A percentile compares a stretch with the other conserved stretches of the same genome.
phyloP scores from a whole-genome alignment of 2,797 vertebrate species.

The Monodelphis domestica region DNA sequence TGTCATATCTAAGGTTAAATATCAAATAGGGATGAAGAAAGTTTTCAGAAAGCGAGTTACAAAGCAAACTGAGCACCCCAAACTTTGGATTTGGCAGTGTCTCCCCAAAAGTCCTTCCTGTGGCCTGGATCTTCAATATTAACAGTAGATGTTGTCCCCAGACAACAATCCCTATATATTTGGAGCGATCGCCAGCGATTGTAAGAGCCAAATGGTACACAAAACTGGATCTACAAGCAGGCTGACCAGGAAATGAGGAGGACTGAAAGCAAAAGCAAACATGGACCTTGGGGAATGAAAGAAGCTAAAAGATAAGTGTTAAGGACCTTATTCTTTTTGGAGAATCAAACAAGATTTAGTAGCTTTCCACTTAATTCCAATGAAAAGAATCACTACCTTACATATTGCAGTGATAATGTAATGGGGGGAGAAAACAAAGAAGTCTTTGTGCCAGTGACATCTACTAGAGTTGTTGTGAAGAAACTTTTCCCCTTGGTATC shows the following conservation, averaged over 20 bases:
- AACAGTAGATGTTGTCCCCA: slow-evolving; percentile 80
- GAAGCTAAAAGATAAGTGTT: slow-evolving; percentile 87
- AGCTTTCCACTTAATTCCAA: slow-evolving; percentile 99
- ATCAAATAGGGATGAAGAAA: slow-evolving; percentile 48
- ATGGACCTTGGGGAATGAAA: slow-evolving; percentile 85
- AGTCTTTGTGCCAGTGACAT: slow-evolving; percentile 97
- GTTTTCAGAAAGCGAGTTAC: slow-evolving; percentile 51
- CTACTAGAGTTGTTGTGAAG: slow-evolving; percentile 98
- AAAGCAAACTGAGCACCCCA: slow-evolving; percentile 23
- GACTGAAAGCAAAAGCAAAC: slow-evolving; percentile 86
- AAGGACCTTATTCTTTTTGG: slow-evolving; percentile 92
- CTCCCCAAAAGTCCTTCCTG: slow-evolving; percentile 44
- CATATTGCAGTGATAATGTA: slow-evolving; percentile 98
- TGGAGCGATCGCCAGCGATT: slow-evolving; percentile 80
- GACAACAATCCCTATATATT: slow-evolving; percentile 81
- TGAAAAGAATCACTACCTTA: slow-evolving; percentile 99
- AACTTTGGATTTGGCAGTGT: slow-evolving; percentile 75
- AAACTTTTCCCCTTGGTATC: slow-evolving; percentile 97
- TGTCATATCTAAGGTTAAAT: slow-evolving; percentile 55
- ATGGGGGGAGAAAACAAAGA: slow-evolving; percentile 97
- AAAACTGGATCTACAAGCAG: slow-evolving; percentile 84
- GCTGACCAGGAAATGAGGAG: slow-evolving; percentile 80
- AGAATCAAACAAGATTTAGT: slow-evolving; percentile 99
- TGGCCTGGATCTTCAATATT: slow-evolving; percentile 78
- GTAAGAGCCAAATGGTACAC: slow-evolving; percentile 83